These are phyloP conservation scores for Protophormia terraenovae DNA, from an alignment of 2,888 invertebrate species.

Conservation along the genomic window DNA sequence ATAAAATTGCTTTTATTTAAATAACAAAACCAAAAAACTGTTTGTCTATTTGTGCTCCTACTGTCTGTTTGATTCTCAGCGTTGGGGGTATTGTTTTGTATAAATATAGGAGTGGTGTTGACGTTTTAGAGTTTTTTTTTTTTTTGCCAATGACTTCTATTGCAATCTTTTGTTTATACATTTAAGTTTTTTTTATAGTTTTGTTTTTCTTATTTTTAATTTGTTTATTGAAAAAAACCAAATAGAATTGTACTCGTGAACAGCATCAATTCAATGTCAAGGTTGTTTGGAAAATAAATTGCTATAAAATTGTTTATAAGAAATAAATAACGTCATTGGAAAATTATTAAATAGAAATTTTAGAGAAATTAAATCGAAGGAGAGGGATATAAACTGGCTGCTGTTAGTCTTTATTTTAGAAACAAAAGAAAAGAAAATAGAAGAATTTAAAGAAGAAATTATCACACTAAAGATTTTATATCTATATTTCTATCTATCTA, in stretches of 20 bases:
- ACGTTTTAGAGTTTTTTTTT: background rate
- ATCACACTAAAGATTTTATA: too few relatives aligned
- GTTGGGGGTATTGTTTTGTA: constrained; percentile 20
- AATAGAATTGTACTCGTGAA: background rate
- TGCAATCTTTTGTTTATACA: constrained; percentile 34
- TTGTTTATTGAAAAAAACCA: constrained; percentile 35
- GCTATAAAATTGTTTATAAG: constrained; percentile 11
- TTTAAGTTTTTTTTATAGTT: background rate
- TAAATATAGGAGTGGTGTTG: constrained; percentile 56
- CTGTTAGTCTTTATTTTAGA: too few relatives aligned
- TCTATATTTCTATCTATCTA: background rate
- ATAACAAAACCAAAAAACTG: background rate
- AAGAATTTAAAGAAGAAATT: too few relatives aligned
- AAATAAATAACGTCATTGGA: background rate
- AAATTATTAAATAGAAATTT: background rate
- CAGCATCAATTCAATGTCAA: constrained; percentile 58
- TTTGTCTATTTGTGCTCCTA: constrained; percentile 26
- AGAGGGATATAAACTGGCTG: too few relatives aligned
- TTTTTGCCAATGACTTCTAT: constrained; percentile 18
- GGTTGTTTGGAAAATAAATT: constrained; percentile 55
- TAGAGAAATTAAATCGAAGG: too few relatives aligned
- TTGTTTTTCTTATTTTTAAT: background rate
- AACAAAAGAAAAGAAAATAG: too few relatives aligned
- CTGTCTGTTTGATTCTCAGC: constrained; percentile 4
- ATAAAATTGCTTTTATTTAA: constrained; percentile 30